These are phyloP conservation scores for Chaetodon trifasciatus DNA, from an alignment of 2,797 vertebrate genomes.

Conservation along the genomic window DNA sequence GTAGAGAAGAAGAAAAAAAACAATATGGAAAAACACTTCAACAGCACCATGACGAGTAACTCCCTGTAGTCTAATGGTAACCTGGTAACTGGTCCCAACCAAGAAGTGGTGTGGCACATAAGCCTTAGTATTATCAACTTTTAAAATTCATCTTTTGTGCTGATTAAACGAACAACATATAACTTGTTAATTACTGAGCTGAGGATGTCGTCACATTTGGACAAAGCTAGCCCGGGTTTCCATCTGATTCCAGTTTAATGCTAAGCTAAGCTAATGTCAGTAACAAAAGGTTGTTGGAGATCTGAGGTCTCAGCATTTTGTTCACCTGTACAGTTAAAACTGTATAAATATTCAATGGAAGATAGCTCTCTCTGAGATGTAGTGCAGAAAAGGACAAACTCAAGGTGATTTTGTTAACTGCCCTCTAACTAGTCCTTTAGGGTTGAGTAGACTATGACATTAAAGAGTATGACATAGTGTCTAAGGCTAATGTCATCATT, in stretches of 20 bases:
- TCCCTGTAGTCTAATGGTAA: background rate
- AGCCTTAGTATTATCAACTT: background rate
- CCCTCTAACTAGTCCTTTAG: constrained; percentile 3
- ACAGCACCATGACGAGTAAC: background rate
- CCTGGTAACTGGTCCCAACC: background rate
- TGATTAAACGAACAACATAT: background rate
- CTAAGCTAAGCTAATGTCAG: background rate
- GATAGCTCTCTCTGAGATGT: background rate
- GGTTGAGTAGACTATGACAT: constrained; percentile 34
- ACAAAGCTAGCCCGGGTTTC: too few relatives aligned
- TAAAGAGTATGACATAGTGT: constrained; percentile 38
- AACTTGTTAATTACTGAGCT: background rate
- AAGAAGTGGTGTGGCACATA: background rate
- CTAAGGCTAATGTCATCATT: constrained; percentile 54
- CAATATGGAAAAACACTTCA: background rate
- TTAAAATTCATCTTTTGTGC: background rate
- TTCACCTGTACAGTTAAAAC: background rate
- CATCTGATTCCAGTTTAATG: too few relatives aligned
- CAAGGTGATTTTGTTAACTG: constrained; percentile 53
- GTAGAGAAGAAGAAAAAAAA: background rate
- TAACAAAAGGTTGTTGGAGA: background rate
- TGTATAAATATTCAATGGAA: constrained; percentile 13
- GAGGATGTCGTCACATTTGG: too few relatives aligned
- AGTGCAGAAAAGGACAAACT: constrained; percentile 35
- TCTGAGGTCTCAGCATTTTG: background rate